Percentiles rank a stretch among this genome's conserved stretches.
phyloP scores from a whole-genome alignment of 2,888 invertebrate species.

The Leptinotarsa juncta region DNA sequence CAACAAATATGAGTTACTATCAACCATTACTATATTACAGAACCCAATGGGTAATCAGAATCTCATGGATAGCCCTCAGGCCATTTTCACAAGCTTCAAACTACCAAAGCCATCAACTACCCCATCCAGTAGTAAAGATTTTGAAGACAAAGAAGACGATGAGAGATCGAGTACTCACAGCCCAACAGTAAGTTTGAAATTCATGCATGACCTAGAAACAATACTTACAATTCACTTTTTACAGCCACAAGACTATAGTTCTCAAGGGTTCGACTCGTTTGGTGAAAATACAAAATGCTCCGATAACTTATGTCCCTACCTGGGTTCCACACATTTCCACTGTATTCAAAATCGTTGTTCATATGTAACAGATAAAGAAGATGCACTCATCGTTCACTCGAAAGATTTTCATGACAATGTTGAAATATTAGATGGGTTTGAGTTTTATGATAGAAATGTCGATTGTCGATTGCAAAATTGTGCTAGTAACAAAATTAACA shows the following conservation, averaged over 20 bases:
- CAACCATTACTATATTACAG: constrained; percentile 46
- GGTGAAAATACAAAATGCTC: constrained; percentile 76
- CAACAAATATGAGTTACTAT: not conserved
- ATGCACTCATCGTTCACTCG: constrained; percentile 83
- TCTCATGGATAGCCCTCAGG: constrained; percentile 80
- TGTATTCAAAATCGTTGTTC: constrained; percentile 86
- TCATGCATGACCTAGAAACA: not conserved
- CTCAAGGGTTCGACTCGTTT: constrained; percentile 74
- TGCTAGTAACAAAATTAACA: constrained; percentile 76
- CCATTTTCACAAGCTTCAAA: constrained; percentile 93
- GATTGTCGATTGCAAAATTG: constrained; percentile 78
- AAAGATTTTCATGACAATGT: constrained; percentile 87
- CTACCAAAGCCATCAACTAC: constrained; percentile 76
- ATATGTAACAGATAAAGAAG: constrained; percentile 83
- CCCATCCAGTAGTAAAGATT: constrained; percentile 58
- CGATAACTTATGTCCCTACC: constrained; percentile 79
- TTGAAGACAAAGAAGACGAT: constrained; percentile 61
- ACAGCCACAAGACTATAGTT: constrained; percentile 68
- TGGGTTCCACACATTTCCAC: constrained; percentile 83
- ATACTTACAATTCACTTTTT: constrained; percentile 34
- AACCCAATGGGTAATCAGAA: constrained; percentile 61
- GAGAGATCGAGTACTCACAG: constrained; percentile 62
- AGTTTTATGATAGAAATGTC: constrained; percentile 81
- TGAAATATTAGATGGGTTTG: constrained; percentile 86
- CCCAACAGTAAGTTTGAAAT: constrained; percentile 60